Evolutionary conservation across 2,797 vertebrate genomes (phyloP).

Genomic region (Xerus rutilus): DNA sequence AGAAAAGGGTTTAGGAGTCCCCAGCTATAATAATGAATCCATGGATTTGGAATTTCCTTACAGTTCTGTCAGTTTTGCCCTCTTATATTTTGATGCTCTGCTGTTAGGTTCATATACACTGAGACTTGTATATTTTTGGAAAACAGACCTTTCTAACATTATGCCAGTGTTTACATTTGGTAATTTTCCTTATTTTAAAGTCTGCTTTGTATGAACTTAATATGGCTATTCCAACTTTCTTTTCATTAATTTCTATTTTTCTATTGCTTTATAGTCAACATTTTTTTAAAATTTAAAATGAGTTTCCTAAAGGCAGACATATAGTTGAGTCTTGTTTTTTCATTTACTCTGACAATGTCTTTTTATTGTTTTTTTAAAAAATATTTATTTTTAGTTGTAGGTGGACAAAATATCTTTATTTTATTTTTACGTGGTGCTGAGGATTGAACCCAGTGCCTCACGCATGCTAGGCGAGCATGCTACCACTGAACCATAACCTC

Average conservation of each 20-base stretch:
- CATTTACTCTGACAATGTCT: neutral
- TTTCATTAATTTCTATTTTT: conserved; percentile 27
- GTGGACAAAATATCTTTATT: no score
- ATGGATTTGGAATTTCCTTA: conserved; percentile 32
- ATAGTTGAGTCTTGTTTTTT: neutral
- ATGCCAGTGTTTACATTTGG: neutral
- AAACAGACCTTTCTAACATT: neutral
- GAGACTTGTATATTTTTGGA: conserved; percentile 9
- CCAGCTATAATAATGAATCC: neutral
- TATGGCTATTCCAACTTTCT: conserved; percentile 4
- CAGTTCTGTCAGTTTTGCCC: neutral
- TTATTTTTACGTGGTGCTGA: no score
- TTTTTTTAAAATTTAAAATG: conserved; percentile 47
- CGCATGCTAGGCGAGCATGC: no score
- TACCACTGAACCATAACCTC: no score
- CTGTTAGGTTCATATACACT: neutral
- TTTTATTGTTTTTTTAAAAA: neutral
- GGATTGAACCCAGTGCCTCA: no score
- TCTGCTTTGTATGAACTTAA: conserved; percentile 22
- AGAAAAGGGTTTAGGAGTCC: neutral
- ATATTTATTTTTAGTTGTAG: no score
- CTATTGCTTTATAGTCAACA: neutral
- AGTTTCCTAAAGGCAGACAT: neutral
- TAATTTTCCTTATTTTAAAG: conserved; percentile 45
- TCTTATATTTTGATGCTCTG: neutral